phyloP scores from a whole-genome alignment of 2,888 invertebrate species.

The Ethmia dodecea region DNA sequence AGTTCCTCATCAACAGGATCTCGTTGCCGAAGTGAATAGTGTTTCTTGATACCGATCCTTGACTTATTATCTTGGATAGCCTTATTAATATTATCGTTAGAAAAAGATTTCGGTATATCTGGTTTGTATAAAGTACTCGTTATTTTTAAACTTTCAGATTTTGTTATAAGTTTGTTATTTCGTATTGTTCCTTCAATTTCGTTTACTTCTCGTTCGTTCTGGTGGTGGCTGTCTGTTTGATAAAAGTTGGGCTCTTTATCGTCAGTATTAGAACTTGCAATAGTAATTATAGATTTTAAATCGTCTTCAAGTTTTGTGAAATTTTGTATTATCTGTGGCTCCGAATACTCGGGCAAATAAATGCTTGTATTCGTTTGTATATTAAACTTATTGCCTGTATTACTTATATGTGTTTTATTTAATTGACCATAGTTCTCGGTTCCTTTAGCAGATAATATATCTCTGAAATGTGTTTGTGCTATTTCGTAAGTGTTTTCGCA shows the following conservation, averaged over 20 bases:
- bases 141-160: conserved; percentile 62
- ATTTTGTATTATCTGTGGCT: conserved; percentile 51
- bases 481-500: conserved; percentile 67
- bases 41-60: conserved; percentile 54
- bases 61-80: conserved; percentile 35
- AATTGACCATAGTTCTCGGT: conserved; percentile 62
- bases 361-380: conserved; percentile 35
- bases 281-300: conserved; percentile 64
- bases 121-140: conserved; percentile 41
- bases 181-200: conserved; percentile 72
- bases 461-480: conserved; percentile 59
- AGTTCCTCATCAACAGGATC: conserved; percentile 59
- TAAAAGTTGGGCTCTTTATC: conserved; percentile 52
- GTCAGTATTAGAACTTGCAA: conserved; percentile 62
- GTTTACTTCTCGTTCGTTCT: conserved; percentile 71
- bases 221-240: conserved; percentile 58
- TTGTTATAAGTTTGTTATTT: conserved; percentile 65
- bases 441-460: conserved; percentile 51
- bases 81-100: conserved; percentile 57
- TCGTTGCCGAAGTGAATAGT: conserved; percentile 69
- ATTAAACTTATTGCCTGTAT: conserved; percentile 27
- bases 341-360: conserved; percentile 47
- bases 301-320: conserved; percentile 67
- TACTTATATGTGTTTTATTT: conserved; percentile 45
- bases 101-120: conserved; percentile 52